These are phyloP conservation scores for Eudemis profundana DNA, from an alignment of 2,888 invertebrate genomes.

Conservation along the genomic window DNA sequence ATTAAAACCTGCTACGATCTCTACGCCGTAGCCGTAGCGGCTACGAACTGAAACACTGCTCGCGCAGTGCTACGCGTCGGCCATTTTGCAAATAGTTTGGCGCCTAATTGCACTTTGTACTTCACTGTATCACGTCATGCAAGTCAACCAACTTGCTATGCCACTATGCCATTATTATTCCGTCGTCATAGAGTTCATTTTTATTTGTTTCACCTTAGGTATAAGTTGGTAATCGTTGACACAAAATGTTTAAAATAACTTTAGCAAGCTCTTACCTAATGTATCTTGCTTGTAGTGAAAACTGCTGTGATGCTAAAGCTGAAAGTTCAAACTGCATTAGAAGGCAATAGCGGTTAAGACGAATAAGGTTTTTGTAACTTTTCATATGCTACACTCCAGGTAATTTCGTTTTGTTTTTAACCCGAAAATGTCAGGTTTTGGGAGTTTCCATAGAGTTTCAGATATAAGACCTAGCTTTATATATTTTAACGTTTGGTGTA, in stretches of 20 bases:
- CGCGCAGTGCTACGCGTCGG: conserved; percentile 2
- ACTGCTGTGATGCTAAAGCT: not conserved
- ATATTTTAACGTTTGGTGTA: conserved; percentile 13
- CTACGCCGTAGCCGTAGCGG: conserved; percentile 14
- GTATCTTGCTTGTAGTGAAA: not conserved
- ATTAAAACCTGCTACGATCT: conserved; percentile 5
- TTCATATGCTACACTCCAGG: conserved; percentile 1
- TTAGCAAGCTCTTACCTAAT: not conserved
- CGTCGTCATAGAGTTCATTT: not conserved
- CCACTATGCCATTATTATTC: not conserved
- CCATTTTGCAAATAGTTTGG: conserved; percentile 40
- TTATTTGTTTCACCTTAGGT: not conserved
- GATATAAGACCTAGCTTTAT: conserved; percentile 15
- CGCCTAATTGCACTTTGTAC: conserved; percentile 31
- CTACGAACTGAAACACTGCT: conserved; percentile 17
- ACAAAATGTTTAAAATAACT: conserved; percentile 8
- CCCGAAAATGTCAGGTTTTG: conserved; percentile 13
- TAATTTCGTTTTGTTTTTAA: conserved; percentile 21
- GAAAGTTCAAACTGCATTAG: not conserved
- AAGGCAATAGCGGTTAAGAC: not conserved
- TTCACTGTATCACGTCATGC: not conserved
- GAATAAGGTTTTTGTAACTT: not conserved
- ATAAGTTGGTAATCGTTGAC: conserved; percentile 13
- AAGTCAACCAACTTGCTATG: not conserved
- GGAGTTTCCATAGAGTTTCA: conserved; percentile 22